A percentile compares a stretch with the other conserved stretches of the same genome.
Conservation (phyloP, 2,797 vertebrate species). For the Argya squamiceps region DNA sequence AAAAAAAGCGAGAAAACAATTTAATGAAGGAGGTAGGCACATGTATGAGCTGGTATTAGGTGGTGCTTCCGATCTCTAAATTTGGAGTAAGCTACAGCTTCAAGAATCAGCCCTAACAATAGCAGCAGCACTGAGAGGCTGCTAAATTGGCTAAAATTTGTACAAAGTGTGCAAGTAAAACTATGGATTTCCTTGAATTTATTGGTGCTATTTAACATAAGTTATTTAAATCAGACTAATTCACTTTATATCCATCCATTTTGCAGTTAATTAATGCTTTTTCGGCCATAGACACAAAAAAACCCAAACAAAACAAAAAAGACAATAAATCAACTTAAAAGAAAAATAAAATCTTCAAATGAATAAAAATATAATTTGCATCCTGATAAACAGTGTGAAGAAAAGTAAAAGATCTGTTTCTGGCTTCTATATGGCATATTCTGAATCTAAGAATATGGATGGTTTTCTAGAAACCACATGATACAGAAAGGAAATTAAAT, state of each 20-base stretch:
- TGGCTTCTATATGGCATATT: neutral
- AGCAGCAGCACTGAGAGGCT: neutral
- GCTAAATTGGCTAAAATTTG: neutral
- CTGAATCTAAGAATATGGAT: neutral
- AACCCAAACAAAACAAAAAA: neutral
- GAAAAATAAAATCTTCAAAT: neutral
- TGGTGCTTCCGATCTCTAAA: rapidly evolving
- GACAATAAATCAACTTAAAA: neutral
- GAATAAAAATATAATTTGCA: neutral
- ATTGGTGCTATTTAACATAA: neutral
- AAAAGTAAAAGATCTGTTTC: neutral
- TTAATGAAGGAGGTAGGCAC: neutral
- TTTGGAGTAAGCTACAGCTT: neutral
- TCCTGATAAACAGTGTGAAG: neutral
- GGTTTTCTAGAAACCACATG: neutral
- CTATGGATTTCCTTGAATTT: neutral
- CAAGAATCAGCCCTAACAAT: neutral
- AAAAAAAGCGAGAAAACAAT: neutral
- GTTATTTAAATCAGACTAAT: neutral
- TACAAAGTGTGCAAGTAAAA: neutral
- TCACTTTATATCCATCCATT: neutral
- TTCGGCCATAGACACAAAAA: neutral
- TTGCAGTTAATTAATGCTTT: neutral
- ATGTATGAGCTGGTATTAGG: neutral
- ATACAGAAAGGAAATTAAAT: neutral